Base-by-base conservation (phyloP, 1,140 invertebrate genomes). In the Drosophila bipectinata region DNA sequence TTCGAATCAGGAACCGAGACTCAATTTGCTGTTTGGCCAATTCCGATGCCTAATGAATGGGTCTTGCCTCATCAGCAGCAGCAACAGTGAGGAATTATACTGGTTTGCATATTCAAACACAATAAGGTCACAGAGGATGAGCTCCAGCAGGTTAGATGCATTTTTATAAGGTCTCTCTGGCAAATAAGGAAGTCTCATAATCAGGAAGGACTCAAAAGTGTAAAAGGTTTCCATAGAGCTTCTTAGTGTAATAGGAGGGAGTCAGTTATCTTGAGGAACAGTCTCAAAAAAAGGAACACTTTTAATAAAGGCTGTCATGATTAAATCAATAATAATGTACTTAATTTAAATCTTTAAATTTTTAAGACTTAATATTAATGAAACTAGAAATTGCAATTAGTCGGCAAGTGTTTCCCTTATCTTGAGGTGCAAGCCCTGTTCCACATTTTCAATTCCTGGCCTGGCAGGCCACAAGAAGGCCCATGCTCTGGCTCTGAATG, bases 11-110 rank as follows among this genome's bases (percentile, higher is more conserved):
- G 28, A 26, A 18, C 62, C 53, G 44, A 66, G 52, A 72, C 53
- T 55, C 52, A 69, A 80, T 85, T 77, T 61, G 61, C 52, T 47
- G 41, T 77, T 78, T 71, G 56, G 49, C 49, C 60, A 68, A 66
- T 75, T 72, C 77, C 55, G 41, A 75, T 83, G 44, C 60, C 57
- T 72, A 83, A 79, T 79, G 66, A 72, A 78, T 59, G 49, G 18
- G 7, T 28, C 9, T 18, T 44, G 44, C 15, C 8, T 18, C 44
- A 15, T 14, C 41, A 15, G 6, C 8, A 10, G 21, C 5, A n/a
- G 39, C 15, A 24, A 9, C 14, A 1, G 10, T 14, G 30, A 8
- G 58, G 52, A 32, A 26, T 15, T 18, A 34, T 24, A 37, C n/a
- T 3, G 10, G 48, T 45, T 48, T 37, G 18, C 68, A 71, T 69